These are phyloP conservation scores for Spongilla lacustris DNA, from an alignment of 37 sponge, comb jelly and placozoan genomes.

Conservation along the genomic window DNA sequence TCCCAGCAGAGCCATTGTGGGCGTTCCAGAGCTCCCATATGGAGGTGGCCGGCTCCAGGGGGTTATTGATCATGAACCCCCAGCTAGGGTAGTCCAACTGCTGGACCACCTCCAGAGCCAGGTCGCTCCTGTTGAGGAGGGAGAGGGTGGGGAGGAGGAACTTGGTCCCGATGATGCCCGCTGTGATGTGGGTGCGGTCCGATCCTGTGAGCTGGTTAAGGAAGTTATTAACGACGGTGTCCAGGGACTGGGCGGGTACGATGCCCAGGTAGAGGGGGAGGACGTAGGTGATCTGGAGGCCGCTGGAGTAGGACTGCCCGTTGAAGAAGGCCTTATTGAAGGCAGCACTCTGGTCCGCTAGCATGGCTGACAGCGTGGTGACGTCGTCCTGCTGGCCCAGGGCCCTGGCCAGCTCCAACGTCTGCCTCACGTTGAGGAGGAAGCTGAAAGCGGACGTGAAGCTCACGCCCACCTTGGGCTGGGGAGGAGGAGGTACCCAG, in stretches of 20 bases:
- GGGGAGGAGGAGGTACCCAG: constrained; percentile 76
- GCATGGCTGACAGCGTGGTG: background rate
- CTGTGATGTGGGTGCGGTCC: constrained; percentile 48
- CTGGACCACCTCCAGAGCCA: constrained; percentile 57
- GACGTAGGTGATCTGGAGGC: constrained; percentile 53
- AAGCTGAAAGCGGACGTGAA: constrained; percentile 66
- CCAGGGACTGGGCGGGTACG: constrained; percentile 18
- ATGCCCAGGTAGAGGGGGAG: constrained; percentile 52
- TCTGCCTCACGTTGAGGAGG: constrained; percentile 44
- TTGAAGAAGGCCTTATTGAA: constrained; percentile 62
- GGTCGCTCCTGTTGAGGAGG: constrained; percentile 8
- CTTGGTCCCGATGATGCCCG: constrained; percentile 61
- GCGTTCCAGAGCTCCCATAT: constrained; percentile 82
- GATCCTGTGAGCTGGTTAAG: constrained; percentile 14
- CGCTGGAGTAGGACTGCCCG: constrained; percentile 28
- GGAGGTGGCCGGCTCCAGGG: constrained; percentile 65
- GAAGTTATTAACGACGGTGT: constrained; percentile 24
- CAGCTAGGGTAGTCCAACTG: constrained; percentile 75
- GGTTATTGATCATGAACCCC: constrained; percentile 74
- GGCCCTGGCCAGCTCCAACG: constrained; percentile 34
- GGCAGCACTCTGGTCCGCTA: background rate
- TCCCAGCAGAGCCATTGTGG: constrained; percentile 37
- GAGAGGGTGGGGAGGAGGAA: constrained; percentile 54
- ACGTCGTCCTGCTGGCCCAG: constrained; percentile 13
- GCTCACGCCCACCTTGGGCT: constrained; percentile 23